Base-by-base conservation (phyloP, 2,113 vertebrate species). In the Phrynosoma blainvillii region DNA sequence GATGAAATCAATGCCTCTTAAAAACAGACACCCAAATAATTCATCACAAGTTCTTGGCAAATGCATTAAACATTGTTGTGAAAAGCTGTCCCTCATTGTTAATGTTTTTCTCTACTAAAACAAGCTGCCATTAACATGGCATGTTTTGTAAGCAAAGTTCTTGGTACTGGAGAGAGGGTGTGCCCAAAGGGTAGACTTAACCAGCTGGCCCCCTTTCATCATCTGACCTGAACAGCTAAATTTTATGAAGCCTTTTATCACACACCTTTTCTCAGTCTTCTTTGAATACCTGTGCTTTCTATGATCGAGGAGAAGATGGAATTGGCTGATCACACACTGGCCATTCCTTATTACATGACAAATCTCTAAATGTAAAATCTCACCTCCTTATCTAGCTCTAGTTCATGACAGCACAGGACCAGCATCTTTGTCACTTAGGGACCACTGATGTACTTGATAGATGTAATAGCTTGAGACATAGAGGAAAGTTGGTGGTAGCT, bases 81-180 rank as follows among this genome's bases (percentile, higher is more conserved):
- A 86, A 86, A 79, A 52, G 30, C 20, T 86, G 76, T 86, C 76
- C 76, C 21, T 54, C 47, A 9, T 68, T 68, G 68, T 86, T 79
- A 86, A 40, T 62, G 77, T 68, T 62, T 68, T n/a, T 70, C 54
- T 13, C 47, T 42, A 36, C 65, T 79, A 79, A 79, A 79, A 23
- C 30, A 56, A 86, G 30, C 65, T 20, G n/a, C 65, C n/a, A 36
- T 25, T 54, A 20, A 54, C 47, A 70, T 6, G 2, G 42, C 30
- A 32, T 42, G 40, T n/a, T 20, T 68, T 78, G 30, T 78, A 54
- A 70, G 62, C 42, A 14, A 86, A 79, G 76, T 79, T 21, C 76
- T 79, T 47, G 42, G 75, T 30, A 11, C 9, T 47, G 27, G 56
- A 78, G 59, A 47, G 5, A 36, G 36, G 42, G 0, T 54, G n/a